Evolutionary conservation across 2,113 vertebrate species (phyloP).

Genomic region (Tachycineta bicolor): DNA sequence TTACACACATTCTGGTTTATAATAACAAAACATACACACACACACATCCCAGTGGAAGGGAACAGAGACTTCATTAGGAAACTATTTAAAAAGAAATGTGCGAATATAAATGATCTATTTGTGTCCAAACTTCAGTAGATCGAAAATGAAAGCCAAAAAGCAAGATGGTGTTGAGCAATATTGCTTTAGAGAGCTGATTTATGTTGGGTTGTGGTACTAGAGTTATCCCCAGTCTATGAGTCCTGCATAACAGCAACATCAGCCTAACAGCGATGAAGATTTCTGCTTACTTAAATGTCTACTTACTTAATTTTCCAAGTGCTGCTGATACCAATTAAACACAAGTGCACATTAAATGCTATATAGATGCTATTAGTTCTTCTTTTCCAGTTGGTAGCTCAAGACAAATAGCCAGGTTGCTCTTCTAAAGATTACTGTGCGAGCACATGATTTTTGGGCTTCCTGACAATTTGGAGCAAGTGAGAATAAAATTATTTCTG

Average conservation of each 20-base stretch:
- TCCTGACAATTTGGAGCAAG: conserved; percentile 1
- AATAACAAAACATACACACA: conserved; percentile 8
- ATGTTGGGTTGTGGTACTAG: neutral
- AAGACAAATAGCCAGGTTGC: conserved; percentile 26
- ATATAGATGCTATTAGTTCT: conserved; percentile 39
- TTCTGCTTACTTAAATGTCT: conserved; percentile 55
- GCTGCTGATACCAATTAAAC: conserved; percentile 49
- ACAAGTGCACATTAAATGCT: conserved; percentile 42
- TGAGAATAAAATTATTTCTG: conserved; percentile 19
- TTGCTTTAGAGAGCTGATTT: conserved; percentile 57
- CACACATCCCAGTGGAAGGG: neutral
- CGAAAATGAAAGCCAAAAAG: conserved; percentile 58
- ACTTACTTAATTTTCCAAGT: conserved; percentile 60
- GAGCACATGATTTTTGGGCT: neutral
- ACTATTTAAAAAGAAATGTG: conserved; percentile 68
- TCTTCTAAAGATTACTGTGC: neutral
- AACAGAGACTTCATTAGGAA: conserved; percentile 68
- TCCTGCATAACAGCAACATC: conserved; percentile 9
- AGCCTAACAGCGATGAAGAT: conserved; percentile 9
- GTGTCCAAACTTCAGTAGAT: conserved; percentile 49
- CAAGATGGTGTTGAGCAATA: conserved; percentile 57
- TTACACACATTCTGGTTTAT: conserved; percentile 55
- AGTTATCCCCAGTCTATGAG: conserved; percentile 9
- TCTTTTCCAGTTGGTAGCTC: conserved; percentile 38
- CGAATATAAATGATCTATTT: conserved; percentile 74